Evolutionary conservation across 2,113 vertebrate genomes (phyloP).

Genomic region (Apeltes quadracus): DNA sequence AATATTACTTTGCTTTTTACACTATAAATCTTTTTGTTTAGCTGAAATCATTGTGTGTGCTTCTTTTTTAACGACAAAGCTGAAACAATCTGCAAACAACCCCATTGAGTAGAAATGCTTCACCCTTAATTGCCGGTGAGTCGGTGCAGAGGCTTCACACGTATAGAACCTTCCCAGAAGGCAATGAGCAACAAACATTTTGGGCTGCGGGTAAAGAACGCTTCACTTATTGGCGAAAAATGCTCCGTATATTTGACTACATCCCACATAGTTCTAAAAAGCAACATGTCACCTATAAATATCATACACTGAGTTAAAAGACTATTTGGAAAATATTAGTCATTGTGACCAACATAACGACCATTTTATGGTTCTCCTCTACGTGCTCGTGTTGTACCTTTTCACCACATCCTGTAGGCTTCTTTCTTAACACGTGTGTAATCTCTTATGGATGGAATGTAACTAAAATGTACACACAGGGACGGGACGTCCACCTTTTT

Average conservation of each 20-base stretch:
- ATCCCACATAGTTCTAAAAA: constrained; percentile 44
- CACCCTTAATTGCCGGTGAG: constrained; percentile 65
- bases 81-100: constrained; percentile 39
- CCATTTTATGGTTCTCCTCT: constrained; percentile 62
- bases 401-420: constrained; percentile 9
- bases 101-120: constrained; percentile 64
- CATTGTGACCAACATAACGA: constrained; percentile 66
- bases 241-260: constrained; percentile 42
- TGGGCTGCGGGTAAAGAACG: constrained; percentile 48
- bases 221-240: constrained; percentile 53
- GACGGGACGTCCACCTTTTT: constrained; percentile 32
- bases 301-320: constrained; percentile 40
- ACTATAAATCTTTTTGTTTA: constrained; percentile 46
- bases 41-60: constrained; percentile 36
- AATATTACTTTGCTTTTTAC: constrained; percentile 39
- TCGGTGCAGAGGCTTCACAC: constrained; percentile 68
- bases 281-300: constrained; percentile 39
- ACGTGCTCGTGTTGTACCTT: constrained; percentile 17
- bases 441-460: constrained; percentile 23
- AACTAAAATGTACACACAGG: constrained; percentile 15
- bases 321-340: constrained; percentile 59
- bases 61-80: constrained; percentile 52
- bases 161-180: constrained; percentile 75
- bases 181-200: constrained; percentile 63
- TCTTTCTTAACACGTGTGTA: constrained; percentile 8